Percentiles rank a stretch among this genome's conserved stretches.
Evolutionary conservation across 2,888 invertebrate species (phyloP).

Genomic region (Cosmia pyralina): DNA sequence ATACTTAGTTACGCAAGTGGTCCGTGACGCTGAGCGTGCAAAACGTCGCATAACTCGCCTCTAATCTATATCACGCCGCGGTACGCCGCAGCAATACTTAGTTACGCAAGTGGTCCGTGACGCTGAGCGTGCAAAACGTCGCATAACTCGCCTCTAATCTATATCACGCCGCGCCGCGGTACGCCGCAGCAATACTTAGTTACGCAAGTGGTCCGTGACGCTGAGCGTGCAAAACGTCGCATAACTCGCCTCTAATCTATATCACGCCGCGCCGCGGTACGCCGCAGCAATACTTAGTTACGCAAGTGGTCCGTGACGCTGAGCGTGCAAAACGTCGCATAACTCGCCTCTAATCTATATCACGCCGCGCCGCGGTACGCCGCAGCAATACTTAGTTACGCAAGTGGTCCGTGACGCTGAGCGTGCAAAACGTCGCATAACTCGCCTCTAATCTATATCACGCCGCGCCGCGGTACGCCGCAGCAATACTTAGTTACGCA

Average conservation of each 20-base stretch:
- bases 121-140: slow-evolving; percentile 42
- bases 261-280: too few species aligned
- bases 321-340: slow-evolving; percentile 39
- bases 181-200: too few species aligned
- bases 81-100: too few species aligned
- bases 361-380: too few species aligned
- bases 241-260: slow-evolving; percentile 46
- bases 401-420: slow-evolving; percentile 42
- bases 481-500: neutral
- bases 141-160: slow-evolving; percentile 44
- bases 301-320: slow-evolving; percentile 38
- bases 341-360: slow-evolving; percentile 46
- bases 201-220: slow-evolving; percentile 30
- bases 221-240: slow-evolving; percentile 42
- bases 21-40: slow-evolving; percentile 40
- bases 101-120: slow-evolving; percentile 25
- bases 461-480: too few species aligned
- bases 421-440: slow-evolving; percentile 35
- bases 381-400: neutral
- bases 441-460: slow-evolving; percentile 47
- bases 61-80: too few species aligned
- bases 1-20: slow-evolving; percentile 9
- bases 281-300: neutral
- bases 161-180: too few species aligned
- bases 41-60: slow-evolving; percentile 40